These are phyloP conservation scores for Cynoglossus semilaevis DNA, from an alignment of 2,113 vertebrate genomes.

Conservation along the genomic window DNA sequence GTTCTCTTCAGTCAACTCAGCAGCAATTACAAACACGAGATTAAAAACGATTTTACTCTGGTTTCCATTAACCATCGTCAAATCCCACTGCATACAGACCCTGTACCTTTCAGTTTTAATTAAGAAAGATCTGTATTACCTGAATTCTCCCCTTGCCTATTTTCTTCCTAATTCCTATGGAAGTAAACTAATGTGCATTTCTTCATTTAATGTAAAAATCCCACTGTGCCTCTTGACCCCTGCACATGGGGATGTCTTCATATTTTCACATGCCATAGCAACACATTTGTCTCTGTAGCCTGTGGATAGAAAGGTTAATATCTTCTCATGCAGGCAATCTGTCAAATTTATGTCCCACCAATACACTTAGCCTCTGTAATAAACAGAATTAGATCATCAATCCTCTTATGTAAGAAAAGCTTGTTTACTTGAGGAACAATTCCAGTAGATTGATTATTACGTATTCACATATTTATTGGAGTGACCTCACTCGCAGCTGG, in stretches of 20 bases:
- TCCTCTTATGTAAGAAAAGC: background rate
- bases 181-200: no score
- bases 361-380: background rate
- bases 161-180: no score
- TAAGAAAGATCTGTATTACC: no score
- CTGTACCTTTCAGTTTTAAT: no score
- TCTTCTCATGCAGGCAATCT: conserved; percentile 1
- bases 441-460: background rate
- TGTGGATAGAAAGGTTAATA: background rate
- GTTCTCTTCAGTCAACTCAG: no score
- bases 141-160: no score
- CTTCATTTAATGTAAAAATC: background rate
- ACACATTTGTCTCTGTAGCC: background rate
- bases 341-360: background rate
- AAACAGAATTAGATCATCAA: background rate
- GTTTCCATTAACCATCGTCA: no score
- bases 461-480: background rate
- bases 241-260: background rate
- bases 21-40: no score
- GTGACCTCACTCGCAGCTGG: background rate
- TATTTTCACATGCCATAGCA: background rate
- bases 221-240: background rate
- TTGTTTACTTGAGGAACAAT: background rate
- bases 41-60: no score
- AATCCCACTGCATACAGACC: no score